phyloP scores from a whole-genome alignment of 2,797 vertebrate species.

The Siniperca obscura region DNA sequence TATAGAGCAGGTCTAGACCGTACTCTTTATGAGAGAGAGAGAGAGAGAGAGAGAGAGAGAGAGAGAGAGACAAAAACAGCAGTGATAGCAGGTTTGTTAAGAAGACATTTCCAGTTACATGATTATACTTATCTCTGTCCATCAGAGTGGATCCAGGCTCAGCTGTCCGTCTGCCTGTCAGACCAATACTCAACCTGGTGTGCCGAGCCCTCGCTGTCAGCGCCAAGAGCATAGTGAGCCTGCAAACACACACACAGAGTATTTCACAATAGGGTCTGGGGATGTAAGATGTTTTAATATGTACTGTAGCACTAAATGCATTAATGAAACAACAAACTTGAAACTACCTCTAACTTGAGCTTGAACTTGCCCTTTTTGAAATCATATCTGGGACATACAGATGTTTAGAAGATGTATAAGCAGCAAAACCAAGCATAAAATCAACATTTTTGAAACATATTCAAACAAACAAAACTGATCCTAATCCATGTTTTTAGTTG shows the following conservation, averaged over 20 bases:
- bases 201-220: conserved; percentile 89
- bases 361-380: background rate
- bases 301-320: background rate
- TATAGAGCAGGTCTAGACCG: too few relatives aligned
- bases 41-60: too few relatives aligned
- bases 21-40: too few relatives aligned
- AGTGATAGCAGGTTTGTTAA: background rate
- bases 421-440: background rate
- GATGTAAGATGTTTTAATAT: background rate
- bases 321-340: background rate
- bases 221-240: conserved; percentile 88
- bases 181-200: conserved; percentile 89
- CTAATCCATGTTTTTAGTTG: background rate
- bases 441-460: background rate
- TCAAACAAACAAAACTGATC: background rate
- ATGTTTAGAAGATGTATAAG: background rate
- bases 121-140: conserved; percentile 4
- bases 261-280: background rate
- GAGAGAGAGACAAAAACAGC: too few relatives aligned
- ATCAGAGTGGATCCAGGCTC: conserved; percentile 88
- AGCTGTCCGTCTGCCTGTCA: conserved; percentile 88
- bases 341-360: background rate
- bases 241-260: background rate
- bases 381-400: background rate
- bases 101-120: background rate